Conservation (phyloP, 2,113 vertebrate species). For the Sinocyclocheilus rhinocerous region DNA sequence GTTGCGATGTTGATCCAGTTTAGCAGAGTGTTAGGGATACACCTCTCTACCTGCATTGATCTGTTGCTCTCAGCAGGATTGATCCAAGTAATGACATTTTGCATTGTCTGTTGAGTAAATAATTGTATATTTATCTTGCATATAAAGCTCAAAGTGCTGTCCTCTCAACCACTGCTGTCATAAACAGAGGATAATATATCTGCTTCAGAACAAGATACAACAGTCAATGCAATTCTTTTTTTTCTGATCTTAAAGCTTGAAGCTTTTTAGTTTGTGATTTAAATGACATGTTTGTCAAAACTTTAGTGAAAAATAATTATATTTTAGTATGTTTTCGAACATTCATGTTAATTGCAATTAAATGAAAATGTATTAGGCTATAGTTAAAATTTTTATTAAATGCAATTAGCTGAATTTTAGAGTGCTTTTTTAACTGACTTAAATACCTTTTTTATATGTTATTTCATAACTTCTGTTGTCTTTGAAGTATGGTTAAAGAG, state of each 20-base stretch:
- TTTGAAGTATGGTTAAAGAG: too few relatives aligned
- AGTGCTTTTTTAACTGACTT: too few relatives aligned
- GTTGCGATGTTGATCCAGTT: conserved; percentile 21
- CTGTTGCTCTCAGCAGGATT: conserved; percentile 38
- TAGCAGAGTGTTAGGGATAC: conserved; percentile 8
- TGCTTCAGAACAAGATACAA: not conserved
- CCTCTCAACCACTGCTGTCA: not conserved
- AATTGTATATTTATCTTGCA: conserved; percentile 38
- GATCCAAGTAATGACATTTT: conserved; percentile 38
- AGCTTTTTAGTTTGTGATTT: not conserved
- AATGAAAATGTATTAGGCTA: too few relatives aligned
- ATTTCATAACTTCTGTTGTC: too few relatives aligned
- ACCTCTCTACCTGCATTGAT: conserved; percentile 33
- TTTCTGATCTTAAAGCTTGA: not conserved
- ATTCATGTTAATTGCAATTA: too few relatives aligned
- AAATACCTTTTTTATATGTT: too few relatives aligned
- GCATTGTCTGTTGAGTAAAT: conserved; percentile 26
- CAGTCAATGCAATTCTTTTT: not conserved
- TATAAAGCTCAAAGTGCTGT: not conserved
- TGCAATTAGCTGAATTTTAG: too few relatives aligned
- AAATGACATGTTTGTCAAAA: not conserved
- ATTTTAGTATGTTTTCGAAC: too few relatives aligned
- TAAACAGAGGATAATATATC: not conserved
- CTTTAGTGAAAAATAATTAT: not conserved
- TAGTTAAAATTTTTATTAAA: too few relatives aligned